Base-by-base conservation (phyloP, 1,140 invertebrate genomes). In the Leptopilina clavipes region DNA sequence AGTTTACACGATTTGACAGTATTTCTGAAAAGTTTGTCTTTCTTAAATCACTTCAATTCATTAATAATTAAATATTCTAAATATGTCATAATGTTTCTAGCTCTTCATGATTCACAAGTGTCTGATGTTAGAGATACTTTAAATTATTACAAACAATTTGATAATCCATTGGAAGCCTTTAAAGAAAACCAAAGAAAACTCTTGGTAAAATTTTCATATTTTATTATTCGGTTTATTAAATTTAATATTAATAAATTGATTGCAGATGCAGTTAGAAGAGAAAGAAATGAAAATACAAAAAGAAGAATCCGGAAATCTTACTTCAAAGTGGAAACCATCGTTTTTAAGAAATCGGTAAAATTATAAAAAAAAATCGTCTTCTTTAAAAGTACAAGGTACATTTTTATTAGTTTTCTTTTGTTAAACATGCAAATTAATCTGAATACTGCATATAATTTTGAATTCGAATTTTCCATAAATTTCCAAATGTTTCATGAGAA, bases 91-190 rank as follows among this genome's bases (percentile, higher is more conserved):
- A n/a, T n/a, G n/a, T 73, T 83, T 81, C 48, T 22, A 82, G 82
- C 82, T 52, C 85, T 86, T 19, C 70, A 81, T 71, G 91, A 94
- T 78, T 95, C 95, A 82, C 95, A 97, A 81, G 95, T 99, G 12
- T 93, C 96, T 56, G 98, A 99, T 92, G 97, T 99, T 0, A 92
- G 98, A 76, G 95, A 97, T 74, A 98, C 98, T 70, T 89, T 99
- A 65, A 93, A 93, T 77, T 97, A 98, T 90, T 99, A 99, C 89
- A 94, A 93, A 77, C 94, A 98, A 86, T 99, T 97, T 91, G 96
- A 98, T 74, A 96, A 99, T 93, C 98, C 98, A 8, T 92, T 99
- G 44, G 94, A 93, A 80, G 94, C 95, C 79, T 99, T 99, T 90
- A 93, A 94, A 87, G 95, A 97, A 82, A 97, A 97, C 90, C 96